Percentiles rank a stretch among this genome's conserved stretches.
These are phyloP conservation scores for Drosophila flavopinicola DNA, from an alignment of 2,888 invertebrate genomes.

Conservation along the genomic window DNA sequence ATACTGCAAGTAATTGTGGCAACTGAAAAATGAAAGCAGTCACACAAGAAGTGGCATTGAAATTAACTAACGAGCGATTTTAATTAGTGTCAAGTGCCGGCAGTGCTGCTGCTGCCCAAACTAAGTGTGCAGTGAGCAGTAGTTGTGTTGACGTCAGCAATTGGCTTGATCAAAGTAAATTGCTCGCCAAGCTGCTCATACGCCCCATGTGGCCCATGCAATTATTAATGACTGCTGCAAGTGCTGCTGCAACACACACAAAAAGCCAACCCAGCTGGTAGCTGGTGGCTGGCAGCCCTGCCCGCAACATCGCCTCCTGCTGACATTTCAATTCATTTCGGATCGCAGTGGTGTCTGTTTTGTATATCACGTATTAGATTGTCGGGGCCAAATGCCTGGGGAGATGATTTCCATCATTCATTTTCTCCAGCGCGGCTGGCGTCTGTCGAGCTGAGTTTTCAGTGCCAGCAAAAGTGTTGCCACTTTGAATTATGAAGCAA, in stretches of 20 bases:
- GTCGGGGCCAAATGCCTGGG: conserved; percentile 60
- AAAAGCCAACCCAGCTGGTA: not conserved
- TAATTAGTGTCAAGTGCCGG: conserved; percentile 75
- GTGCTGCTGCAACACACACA: conserved; percentile 34
- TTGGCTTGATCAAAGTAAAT: conserved; percentile 61
- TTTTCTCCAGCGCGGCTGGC: conserved; percentile 44
- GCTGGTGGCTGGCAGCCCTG: too few species aligned
- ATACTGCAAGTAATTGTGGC: conserved; percentile 63
- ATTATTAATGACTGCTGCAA: conserved; percentile 64
- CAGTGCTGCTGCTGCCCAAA: conserved; percentile 46
- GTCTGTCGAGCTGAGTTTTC: conserved; percentile 51
- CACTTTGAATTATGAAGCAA: conserved; percentile 71
- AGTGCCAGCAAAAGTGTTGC: conserved; percentile 55
- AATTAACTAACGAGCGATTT: conserved; percentile 79
- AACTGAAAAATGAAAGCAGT: conserved; percentile 42
- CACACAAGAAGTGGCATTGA: conserved; percentile 66
- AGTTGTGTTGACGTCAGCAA: conserved; percentile 30
- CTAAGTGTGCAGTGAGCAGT: conserved; percentile 33
- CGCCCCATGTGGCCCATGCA: conserved; percentile 52
- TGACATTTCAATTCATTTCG: conserved; percentile 65
- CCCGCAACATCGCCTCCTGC: conserved; percentile 19
- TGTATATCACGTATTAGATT: conserved; percentile 54
- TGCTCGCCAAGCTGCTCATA: conserved; percentile 49
- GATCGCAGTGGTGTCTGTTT: conserved; percentile 32
- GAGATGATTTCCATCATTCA: conserved; percentile 75